Evolutionary conservation across 2,888 invertebrate species (phyloP), one percentile per base, ranked within the genome.

Genomic region (Choreutis nemorana): DNA sequence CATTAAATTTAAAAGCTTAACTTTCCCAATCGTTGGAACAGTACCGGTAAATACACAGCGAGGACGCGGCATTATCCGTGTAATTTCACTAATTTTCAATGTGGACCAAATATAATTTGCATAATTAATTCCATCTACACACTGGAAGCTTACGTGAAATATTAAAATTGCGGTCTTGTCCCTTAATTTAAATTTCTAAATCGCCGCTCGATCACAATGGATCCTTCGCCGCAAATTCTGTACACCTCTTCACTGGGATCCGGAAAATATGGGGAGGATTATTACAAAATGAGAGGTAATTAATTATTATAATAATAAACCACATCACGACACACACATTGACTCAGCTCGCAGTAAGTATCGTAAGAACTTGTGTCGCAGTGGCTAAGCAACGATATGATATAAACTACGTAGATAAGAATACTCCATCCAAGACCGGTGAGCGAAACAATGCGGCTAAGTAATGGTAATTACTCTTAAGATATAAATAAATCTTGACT

Each of bases 151-250:
- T 33, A 36, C 28, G 32, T 42, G 49, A 61, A 66, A 63, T 64
- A 67, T 68, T 65, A 61, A 66, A 65, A 58, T 57, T 48, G 51
- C 47, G 47, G 57, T 42, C 37, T 39, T 34, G 42, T 48, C 61
- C 66, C 58, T 56, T 64, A 48, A 68, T 71, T 68, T 68, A 51
- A 65, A 71, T 66, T 66, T 68, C 59, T 58, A 60, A 67, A 63
- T 53, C 41, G 48, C 35, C 39, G 40, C 37, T 50, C 54, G 56
- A 58, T 59, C 49, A 54, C 42, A 46, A 48, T 45, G 38, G 40
- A 41, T 39, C n/a, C n/a, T n/a, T n/a, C n/a, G n/a, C n/a, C n/a
- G n/a, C n/a, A n/a, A n/a, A n/a, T 31, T 33, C 23, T 33, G 27
- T 18, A 6, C 8, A 8, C 26, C 26, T 14, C 11, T 26, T 10